Base-by-base conservation (phyloP, 2,797 vertebrate species). In the Ciconia nigra region DNA sequence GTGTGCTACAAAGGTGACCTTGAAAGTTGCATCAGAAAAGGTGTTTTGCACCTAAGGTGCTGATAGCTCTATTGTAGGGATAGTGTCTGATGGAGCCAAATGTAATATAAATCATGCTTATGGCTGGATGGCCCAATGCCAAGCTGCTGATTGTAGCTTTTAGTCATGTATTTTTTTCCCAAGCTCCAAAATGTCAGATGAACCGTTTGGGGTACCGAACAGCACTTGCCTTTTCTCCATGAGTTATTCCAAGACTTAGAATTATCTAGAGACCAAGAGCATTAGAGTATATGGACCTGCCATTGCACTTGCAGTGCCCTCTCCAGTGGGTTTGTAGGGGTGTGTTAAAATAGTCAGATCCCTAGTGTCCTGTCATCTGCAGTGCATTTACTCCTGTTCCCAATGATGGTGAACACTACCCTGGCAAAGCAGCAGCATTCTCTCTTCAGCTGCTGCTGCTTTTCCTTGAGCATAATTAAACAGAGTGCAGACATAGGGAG, bases 401-500 rank as follows among this genome's bases (percentile, higher is more conserved):
- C 35, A 52, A 1, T 42, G 46, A 49, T 39, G 37, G 33, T 74
- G 88, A 94, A 28, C 13, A 3, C 15, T 78, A 51, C 41, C 15
- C 26, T 85, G 70, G 83, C 73, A 86, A 49, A 76, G 49, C 6
- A 15, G 69, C 58, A 84, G 46, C 10, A 4, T 78, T 87, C 69
- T 81, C 24, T 74, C 21, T 46, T 88, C 49, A 71, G 47, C 52
- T 84, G 61, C 63, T 69, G 21, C 62, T 95, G 39, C 35, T 88
- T 83, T 83, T 94, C 62, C 54, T 69, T 83, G 15, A 81, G 19
- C 24, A 44, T 89, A 96, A 96, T 90, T 94, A 95, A 76, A 46
- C 18, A 69, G 54, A 93, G 26, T 41, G 13, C 57, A 90, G 46
- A 42, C 61, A 59, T 10, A 67, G 49, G 57, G 57, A 90, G 57